Evolutionary conservation across 2,888 invertebrate species (phyloP), one percentile per base, ranked within the genome.

Genomic region (Melipona beecheii): DNA sequence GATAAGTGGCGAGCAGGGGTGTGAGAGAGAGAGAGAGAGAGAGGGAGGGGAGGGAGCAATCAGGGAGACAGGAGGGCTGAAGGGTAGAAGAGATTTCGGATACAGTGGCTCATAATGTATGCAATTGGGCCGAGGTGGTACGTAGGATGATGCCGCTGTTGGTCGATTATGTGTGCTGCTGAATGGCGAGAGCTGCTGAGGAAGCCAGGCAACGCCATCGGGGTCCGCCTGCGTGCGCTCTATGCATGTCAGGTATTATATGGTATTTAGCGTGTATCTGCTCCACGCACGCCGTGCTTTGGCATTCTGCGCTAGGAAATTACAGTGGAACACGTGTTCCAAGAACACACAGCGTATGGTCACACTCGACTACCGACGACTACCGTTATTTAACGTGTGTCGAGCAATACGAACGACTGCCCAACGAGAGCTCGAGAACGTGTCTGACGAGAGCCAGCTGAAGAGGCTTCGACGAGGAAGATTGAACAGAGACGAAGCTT

Each of bases 101-200:
- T 79, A 83, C 70, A 73, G 75, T 65, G 62, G 75, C 58, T 65
- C 65, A 73, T 90, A 90, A 87, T 89, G 69, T 89, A 88, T 90
- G 90, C 89, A 90, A 88, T 90, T 88, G 90, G 84, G 80, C 68
- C 83, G 87, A 58, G 76, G 64, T 68, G 58, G 78, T 54, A 75
- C 73, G 83, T 52, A 31, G 75, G 79, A 69, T 54, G 79, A 64
- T 70, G 31, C 69, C 71, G 4, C 68, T 60, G 86, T 73, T 79
- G 88, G 82, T 72, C 84, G 88, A 81, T 84, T 81, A 85, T 82
- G 86, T 82, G 78, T 82, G 75, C 73, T 65, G 77, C 49, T 77
- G 87, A 78, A 79, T 77, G 79, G 70, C 52, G 74, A 60, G 60
- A 71, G 72, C 66, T 72, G 85, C 54, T 75, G 54, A 54, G 81